These are phyloP conservation scores for Hemicordylus capensis DNA, from an alignment of 2,113 vertebrate genomes.

Conservation along the genomic window DNA sequence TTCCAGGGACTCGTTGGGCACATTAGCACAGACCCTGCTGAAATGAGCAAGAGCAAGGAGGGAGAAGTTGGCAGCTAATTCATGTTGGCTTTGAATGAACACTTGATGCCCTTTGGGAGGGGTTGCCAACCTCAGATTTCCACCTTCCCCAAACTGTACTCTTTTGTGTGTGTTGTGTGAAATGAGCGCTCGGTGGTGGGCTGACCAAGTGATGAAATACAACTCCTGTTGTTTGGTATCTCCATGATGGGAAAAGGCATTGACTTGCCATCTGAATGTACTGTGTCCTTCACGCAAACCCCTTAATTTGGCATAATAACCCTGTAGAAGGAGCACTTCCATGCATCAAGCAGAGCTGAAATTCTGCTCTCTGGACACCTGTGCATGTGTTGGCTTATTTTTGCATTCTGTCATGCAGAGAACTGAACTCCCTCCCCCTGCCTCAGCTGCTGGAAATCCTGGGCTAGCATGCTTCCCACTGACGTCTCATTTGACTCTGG, in stretches of 20 bases:
- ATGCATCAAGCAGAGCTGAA: background rate
- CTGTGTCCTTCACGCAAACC: background rate
- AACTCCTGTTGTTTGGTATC: too few species aligned
- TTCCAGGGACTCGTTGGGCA: background rate
- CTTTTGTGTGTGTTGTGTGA: background rate
- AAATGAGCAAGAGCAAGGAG: background rate
- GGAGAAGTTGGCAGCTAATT: background rate
- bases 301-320: background rate
- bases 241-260: background rate
- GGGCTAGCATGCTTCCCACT: too few species aligned
- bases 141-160: background rate
- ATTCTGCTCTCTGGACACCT: background rate
- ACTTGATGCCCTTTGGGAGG: background rate
- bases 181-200: background rate
- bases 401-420: background rate
- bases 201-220: background rate
- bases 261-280: background rate
- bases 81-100: background rate
- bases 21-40: background rate
- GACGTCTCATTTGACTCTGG: background rate
- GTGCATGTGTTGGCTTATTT: background rate
- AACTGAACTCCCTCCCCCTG: too few species aligned
- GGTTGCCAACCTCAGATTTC: background rate
- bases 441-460: too few species aligned
- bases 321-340: background rate